Evolutionary conservation across 2,113 vertebrate genomes (phyloP).

Genomic region (Mobula hypostoma): DNA sequence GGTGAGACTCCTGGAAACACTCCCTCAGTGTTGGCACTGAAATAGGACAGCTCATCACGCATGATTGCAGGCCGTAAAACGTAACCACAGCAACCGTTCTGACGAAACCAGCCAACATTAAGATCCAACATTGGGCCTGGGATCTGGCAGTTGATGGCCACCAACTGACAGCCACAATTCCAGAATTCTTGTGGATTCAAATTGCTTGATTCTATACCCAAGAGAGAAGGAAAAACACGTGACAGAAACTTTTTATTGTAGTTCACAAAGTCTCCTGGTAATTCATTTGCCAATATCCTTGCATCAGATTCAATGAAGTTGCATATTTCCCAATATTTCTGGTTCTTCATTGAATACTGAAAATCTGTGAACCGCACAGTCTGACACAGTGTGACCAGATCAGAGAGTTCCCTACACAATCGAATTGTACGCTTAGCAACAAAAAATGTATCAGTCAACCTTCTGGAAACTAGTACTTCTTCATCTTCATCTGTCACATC

Average conservation of each 20-base stretch:
- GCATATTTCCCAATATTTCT: conserved; percentile 83
- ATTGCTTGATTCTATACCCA: conserved; percentile 93
- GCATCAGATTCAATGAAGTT: conserved; percentile 88
- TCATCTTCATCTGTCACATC: conserved; percentile 94
- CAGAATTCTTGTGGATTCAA: conserved; percentile 93
- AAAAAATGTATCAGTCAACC: conserved; percentile 57
- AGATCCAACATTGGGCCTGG: conserved; percentile 94
- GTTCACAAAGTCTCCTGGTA: conserved; percentile 86
- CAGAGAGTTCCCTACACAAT: conserved; percentile 80
- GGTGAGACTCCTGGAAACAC: conserved; percentile 86
- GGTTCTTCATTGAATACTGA: conserved; percentile 71
- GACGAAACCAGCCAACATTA: conserved; percentile 83
- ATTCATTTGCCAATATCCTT: conserved; percentile 81
- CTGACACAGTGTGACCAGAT: conserved; percentile 78
- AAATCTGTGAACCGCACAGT: conserved; percentile 75
- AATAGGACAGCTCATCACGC: conserved; percentile 92
- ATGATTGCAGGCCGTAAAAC: conserved; percentile 86
- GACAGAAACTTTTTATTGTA: conserved; percentile 90
- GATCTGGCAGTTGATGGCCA: conserved; percentile 95
- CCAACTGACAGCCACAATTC: conserved; percentile 94
- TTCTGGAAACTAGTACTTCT: conserved; percentile 73
- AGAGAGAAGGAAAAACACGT: conserved; percentile 81
- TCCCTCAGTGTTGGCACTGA: conserved; percentile 90
- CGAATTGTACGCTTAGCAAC: conserved; percentile 68
- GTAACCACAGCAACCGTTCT: conserved; percentile 87